These are phyloP conservation scores for Anoplophora glabripennis DNA, from an alignment of 1,140 invertebrate genomes.

Conservation along the genomic window DNA sequence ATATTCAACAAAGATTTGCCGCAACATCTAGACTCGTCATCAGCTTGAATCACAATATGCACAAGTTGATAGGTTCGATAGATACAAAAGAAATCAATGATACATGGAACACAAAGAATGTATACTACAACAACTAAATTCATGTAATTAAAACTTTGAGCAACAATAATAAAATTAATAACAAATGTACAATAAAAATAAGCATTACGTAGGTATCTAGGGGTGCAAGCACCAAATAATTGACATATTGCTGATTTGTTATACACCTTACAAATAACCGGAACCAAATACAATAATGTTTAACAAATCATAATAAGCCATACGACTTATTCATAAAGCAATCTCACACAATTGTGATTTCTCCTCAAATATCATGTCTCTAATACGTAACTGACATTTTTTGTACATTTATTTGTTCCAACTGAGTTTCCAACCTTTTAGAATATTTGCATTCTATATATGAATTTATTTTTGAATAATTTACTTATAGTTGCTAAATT, in stretches of 20 bases:
- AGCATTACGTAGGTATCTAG: conserved; percentile 8
- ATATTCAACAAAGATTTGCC: conserved; percentile 2
- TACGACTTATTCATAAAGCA: neutral
- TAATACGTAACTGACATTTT: too few species aligned
- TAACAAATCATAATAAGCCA: conserved; percentile 23
- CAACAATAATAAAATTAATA: conserved; percentile 17
- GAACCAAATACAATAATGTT: conserved; percentile 18
- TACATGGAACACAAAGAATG: neutral
- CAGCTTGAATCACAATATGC: conserved; percentile 8
- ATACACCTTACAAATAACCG: conserved; percentile 10
- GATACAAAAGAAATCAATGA: conserved; percentile 10
- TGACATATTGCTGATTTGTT: conserved; percentile 40
- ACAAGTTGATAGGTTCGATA: conserved; percentile 5
- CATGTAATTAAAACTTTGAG: conserved; percentile 14
- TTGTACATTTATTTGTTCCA: too few species aligned
- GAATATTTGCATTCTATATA: too few species aligned
- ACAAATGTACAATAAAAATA: neutral
- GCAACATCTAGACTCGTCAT: neutral
- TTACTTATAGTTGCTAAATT: too few species aligned
- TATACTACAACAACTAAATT: neutral
- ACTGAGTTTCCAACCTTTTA: too few species aligned
- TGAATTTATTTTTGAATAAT: too few species aligned
- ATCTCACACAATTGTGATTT: too few species aligned
- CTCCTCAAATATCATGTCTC: too few species aligned
- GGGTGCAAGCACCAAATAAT: conserved; percentile 37